A percentile compares a stretch with the other conserved stretches of the same genome.
These are phyloP conservation scores for Brachyhypopomus occidentalis DNA, from an alignment of 2,113 vertebrate species.

Conservation along the genomic window DNA sequence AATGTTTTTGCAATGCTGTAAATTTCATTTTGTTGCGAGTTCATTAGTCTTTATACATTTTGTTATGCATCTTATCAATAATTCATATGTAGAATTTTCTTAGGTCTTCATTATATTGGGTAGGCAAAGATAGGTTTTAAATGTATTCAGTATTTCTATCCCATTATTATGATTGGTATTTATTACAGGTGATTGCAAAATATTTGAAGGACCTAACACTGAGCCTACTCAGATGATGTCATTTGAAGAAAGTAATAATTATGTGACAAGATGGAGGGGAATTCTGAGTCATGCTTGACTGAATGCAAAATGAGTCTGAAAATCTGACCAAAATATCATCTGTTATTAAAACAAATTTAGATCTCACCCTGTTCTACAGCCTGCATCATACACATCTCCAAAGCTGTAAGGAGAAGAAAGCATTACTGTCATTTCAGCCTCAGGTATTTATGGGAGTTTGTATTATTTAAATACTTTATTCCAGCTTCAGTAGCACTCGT, in stretches of 20 bases:
- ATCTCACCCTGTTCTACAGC: background rate
- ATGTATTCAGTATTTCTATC: constrained; percentile 51
- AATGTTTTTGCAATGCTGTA: constrained; percentile 35
- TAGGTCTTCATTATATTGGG: constrained; percentile 15
- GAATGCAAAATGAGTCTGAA: background rate
- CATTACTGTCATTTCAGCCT: background rate
- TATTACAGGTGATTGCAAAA: background rate
- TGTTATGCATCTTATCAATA: constrained; percentile 50
- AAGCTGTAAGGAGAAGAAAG: background rate
- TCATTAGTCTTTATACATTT: constrained; percentile 38
- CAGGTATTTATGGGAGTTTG: background rate
- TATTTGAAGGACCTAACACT: background rate
- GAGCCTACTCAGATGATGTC: constrained; percentile 4
- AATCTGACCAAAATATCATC: background rate
- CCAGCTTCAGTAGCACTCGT: background rate
- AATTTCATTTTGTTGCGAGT: constrained; percentile 46
- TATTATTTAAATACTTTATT: background rate
- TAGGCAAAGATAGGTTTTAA: constrained; percentile 21
- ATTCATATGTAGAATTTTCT: constrained; percentile 41
- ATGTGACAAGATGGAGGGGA: background rate
- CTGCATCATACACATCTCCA: background rate
- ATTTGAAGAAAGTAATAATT: constrained; percentile 20
- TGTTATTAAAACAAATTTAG: constrained; percentile 26
- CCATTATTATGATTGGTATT: constrained; percentile 24
- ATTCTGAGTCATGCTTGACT: constrained; percentile 6